A percentile compares a stretch with the other conserved stretches of the same genome.
phyloP scores from a whole-genome alignment of 2,888 invertebrate species.

The Drosophila subquinaria region DNA sequence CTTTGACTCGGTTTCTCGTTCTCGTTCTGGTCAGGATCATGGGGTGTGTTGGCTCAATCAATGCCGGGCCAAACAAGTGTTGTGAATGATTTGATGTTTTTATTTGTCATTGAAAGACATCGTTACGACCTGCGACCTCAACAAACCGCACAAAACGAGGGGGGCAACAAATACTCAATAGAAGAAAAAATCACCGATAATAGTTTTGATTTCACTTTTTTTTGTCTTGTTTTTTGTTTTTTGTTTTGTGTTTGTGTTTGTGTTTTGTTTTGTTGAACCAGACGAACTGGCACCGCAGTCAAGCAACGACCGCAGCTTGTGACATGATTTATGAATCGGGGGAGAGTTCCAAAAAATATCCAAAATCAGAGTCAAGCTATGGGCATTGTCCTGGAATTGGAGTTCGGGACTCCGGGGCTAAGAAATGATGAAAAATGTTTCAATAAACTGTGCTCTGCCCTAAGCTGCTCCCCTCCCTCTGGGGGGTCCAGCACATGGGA shows the following conservation, averaged over 20 bases:
- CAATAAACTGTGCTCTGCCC: conserved; percentile 63
- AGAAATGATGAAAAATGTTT: conserved; percentile 77
- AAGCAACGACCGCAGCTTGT: conserved; percentile 58
- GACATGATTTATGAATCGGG: conserved; percentile 73
- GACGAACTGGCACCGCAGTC: conserved; percentile 63
- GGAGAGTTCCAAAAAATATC: conserved; percentile 2
- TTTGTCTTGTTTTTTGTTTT: conserved; percentile 11
- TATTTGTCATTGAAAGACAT: conserved; percentile 63
- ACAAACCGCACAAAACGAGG: conserved; percentile 71
- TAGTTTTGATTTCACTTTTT: conserved; percentile 79
- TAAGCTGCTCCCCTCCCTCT: conserved; percentile 37
- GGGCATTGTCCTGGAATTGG: conserved; percentile 58
- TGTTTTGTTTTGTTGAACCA: conserved; percentile 43
- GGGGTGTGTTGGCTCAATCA: conserved; percentile 81
- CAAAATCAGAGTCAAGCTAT: conserved; percentile 34
- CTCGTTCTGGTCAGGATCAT: conserved; percentile 62
- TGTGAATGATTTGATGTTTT: conserved; percentile 82
- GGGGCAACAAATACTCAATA: conserved; percentile 17
- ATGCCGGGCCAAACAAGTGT: conserved; percentile 78
- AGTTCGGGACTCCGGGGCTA: conserved; percentile 41
- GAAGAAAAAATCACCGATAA: conserved; percentile 58
- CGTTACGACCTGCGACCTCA: conserved; percentile 51
- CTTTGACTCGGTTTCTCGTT: conserved; percentile 18
- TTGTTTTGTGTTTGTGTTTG: conserved; percentile 29
- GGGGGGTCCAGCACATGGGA: conserved; percentile 49